Conservation (phyloP, 2,888 invertebrate genomes). For the Drosophila mercatorum region DNA sequence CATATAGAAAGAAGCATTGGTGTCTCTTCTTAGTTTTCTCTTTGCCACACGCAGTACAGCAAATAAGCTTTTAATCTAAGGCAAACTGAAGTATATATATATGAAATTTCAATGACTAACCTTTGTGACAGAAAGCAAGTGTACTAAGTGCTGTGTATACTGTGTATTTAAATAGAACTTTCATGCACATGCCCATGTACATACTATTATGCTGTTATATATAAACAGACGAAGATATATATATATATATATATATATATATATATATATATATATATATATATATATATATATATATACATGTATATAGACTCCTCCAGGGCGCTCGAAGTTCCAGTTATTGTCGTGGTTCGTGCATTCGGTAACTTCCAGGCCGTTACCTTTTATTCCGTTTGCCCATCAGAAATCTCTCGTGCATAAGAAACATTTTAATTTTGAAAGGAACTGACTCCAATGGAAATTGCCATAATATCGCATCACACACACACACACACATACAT, state of each 20-base stretch:
- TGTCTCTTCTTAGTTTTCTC: neutral
- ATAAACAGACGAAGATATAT: neutral
- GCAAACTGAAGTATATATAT: neutral
- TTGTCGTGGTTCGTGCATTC: conserved; percentile 50
- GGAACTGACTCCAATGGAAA: conserved; percentile 72
- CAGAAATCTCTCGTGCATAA: conserved; percentile 79
- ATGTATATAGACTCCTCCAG: conserved; percentile 16
- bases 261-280: neutral
- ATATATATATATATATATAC: neutral
- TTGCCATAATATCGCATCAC: conserved; percentile 72
- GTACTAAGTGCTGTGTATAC: neutral
- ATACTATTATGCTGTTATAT: neutral
- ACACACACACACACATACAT: conserved; percentile 38
- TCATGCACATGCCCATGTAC: conserved; percentile 2
- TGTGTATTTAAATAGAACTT: neutral
- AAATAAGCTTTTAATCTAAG: neutral
- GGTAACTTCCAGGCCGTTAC: conserved; percentile 77
- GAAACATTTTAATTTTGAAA: conserved; percentile 82
- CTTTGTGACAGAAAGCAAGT: neutral
- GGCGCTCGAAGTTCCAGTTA: conserved; percentile 43
- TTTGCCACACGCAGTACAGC: too few species aligned
- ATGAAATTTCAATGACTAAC: conserved; percentile 2
- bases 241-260: neutral
- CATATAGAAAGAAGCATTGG: neutral
- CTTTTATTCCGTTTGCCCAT: conserved; percentile 72